These are phyloP conservation scores for Drosophila takahashii DNA, from an alignment of 1,140 invertebrate species.

Conservation along the genomic window DNA sequence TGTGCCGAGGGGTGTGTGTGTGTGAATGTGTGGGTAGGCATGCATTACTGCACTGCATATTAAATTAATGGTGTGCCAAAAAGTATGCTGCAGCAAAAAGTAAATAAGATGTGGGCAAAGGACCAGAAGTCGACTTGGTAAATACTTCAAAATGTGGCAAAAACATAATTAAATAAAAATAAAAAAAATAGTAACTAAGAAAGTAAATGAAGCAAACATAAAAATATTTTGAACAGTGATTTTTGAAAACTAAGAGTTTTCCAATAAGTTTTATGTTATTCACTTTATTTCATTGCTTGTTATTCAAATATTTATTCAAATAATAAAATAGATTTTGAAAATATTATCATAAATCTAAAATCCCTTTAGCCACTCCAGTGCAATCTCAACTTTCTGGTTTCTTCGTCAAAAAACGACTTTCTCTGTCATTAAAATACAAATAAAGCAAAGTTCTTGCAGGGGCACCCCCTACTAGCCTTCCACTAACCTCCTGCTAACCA, in stretches of 20 bases:
- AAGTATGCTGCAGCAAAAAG: conserved; percentile 58
- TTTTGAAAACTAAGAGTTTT: no score
- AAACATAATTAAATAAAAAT: not conserved
- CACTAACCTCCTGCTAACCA: not conserved
- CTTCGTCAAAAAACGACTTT: not conserved
- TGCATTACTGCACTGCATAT: conserved; percentile 60
- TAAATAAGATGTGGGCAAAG: not conserved
- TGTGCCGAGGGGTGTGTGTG: not conserved
- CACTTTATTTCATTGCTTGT: no score
- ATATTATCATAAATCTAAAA: not conserved
- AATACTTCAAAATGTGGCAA: not conserved
- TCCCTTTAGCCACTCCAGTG: not conserved
- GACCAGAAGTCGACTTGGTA: not conserved
- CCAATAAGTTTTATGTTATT: no score
- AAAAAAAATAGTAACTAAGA: no score
- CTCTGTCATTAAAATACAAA: conserved; percentile 19
- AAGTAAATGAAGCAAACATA: no score
- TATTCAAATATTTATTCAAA: no score
- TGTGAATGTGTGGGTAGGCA: conserved; percentile 3
- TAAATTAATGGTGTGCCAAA: conserved; percentile 74
- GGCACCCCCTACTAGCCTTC: not conserved
- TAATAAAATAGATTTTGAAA: not conserved
- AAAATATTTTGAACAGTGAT: no score
- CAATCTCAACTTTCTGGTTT: not conserved
- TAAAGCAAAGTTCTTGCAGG: conserved; percentile 4